Conservation (phyloP, 2,888 invertebrate species). For the Microctonus aethiopoides region DNA sequence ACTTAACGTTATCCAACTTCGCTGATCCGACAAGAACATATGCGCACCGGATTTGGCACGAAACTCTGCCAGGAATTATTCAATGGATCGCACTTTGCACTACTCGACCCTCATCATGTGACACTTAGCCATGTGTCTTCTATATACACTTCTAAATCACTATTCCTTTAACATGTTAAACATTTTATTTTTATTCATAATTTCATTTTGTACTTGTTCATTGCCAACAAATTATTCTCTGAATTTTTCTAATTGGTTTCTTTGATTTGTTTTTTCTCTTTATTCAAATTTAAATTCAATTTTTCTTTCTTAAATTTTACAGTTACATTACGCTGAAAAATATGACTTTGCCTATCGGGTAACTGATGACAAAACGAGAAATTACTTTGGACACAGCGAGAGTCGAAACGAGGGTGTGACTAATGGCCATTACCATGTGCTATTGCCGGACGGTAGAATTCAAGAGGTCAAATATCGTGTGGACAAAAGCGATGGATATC, state of each 20-base stretch:
- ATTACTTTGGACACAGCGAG: constrained; percentile 83
- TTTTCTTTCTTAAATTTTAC: constrained; percentile 54
- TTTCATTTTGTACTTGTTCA: background rate
- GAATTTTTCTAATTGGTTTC: too few species aligned
- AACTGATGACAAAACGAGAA: constrained; percentile 77
- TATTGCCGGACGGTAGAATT: constrained; percentile 82
- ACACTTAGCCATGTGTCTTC: constrained; percentile 30
- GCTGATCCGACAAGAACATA: constrained; percentile 38
- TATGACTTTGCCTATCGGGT: constrained; percentile 77
- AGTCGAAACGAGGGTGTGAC: constrained; percentile 75
- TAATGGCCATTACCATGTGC: constrained; percentile 81
- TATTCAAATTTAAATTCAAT: too few species aligned
- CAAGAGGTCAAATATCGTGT: constrained; percentile 84
- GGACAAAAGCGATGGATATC: constrained; percentile 77
- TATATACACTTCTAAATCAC: background rate
- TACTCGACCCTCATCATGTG: constrained; percentile 33
- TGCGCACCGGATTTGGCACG: constrained; percentile 36
- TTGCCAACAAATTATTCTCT: too few species aligned
- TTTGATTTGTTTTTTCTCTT: too few species aligned
- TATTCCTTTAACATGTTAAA: background rate
- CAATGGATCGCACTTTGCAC: constrained; percentile 35
- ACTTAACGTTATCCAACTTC: constrained; percentile 36
- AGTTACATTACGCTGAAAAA: constrained; percentile 71
- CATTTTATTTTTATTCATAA: background rate
- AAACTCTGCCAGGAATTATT: constrained; percentile 35